A percentile compares a stretch with the other conserved stretches of the same genome.
Evolutionary conservation across 2,113 vertebrate species (phyloP).

Genomic region (Zosterops borbonicus): DNA sequence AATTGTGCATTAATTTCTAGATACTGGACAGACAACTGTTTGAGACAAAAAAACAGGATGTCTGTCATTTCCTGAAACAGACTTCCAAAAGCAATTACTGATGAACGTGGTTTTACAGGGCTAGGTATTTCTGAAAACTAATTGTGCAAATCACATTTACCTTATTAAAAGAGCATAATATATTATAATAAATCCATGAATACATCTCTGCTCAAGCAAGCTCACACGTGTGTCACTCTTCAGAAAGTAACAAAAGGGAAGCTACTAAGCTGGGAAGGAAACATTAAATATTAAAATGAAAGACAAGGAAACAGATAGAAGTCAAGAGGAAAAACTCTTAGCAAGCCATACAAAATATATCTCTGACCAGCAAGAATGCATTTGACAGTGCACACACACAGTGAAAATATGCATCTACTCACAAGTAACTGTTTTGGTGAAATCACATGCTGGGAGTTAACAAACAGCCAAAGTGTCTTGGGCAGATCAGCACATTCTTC

Average conservation of each 20-base stretch:
- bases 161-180: neutral
- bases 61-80: neutral
- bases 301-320: neutral
- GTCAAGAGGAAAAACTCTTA: neutral
- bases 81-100: neutral
- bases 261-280: neutral
- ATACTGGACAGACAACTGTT: neutral
- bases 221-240: neutral
- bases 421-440: neutral
- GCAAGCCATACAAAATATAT: neutral
- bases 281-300: neutral
- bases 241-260: neutral
- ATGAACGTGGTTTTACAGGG: neutral
- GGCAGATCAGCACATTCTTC: constrained; percentile 29
- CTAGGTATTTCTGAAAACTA: neutral
- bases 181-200: neutral
- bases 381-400: neutral
- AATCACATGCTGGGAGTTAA: neutral
- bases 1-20: neutral
- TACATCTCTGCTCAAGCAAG: neutral
- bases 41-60: neutral
- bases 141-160: neutral
- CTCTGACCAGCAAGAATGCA: neutral
- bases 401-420: neutral
- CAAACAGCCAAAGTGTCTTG: neutral